Evolutionary conservation across 2,888 invertebrate genomes (phyloP), one percentile per base, ranked within the genome.

Genomic region (Blastobasis lacticolella): DNA sequence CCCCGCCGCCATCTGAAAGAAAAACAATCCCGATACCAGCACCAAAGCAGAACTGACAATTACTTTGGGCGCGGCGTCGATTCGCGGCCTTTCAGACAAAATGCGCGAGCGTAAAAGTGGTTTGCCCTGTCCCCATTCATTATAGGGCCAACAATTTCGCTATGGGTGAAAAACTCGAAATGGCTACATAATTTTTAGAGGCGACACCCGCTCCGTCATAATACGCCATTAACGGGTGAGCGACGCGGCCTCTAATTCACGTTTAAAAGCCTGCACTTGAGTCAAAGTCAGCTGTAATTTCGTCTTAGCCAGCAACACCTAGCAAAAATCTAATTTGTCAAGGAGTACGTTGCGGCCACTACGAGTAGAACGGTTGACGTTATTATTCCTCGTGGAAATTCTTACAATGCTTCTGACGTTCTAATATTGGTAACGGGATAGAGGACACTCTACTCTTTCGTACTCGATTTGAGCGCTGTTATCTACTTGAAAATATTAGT

Each of bases 231-330:
- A 87, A 74, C 70, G 78, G 68, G 72, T 83, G 81, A 87, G 76
- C 69, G 85, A 73, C 75, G 67, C 71, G 73, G 78, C 77, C 78
- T 81, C 79, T 87, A 87, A 87, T 86, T 85, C 82, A 68, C 73
- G 78, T 85, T 86, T 87, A 88, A 88, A 87, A 88, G 88, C 88
- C 75, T 87, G 88, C 87, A 87, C 87, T 88, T 71, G 78, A 78
- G 73, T 84, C 79, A 78, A 86, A 86, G 88, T 87, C 88, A 72
- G 71, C 75, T 69, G 71, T 85, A 87, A 88, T 88, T 87, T 86
- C 71, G 82, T 81, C 84, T 85, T 79, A 83, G 75, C 81, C 75
- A 77, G 81, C 72, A 81, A 83, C 78, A 81, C 75, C 80, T 72
- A 74, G 74, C 80, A 81, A 84, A 82, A 88, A 87, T 87, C 80